Evolutionary conservation across 2,797 vertebrate genomes (phyloP), one percentile per base, ranked within the genome.

Genomic region (Dermochelys coriacea): DNA sequence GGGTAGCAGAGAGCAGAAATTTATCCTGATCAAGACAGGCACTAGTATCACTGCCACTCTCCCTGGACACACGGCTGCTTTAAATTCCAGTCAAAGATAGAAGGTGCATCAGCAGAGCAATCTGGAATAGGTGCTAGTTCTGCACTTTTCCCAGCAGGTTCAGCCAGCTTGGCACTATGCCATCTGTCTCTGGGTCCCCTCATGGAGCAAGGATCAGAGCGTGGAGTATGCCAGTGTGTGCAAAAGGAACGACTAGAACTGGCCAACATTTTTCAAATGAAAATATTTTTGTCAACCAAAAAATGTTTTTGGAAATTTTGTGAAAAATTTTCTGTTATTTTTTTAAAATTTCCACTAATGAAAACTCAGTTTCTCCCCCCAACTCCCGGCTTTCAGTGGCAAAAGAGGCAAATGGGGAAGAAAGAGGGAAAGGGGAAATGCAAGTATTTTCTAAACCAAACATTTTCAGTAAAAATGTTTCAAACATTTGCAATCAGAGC

Each of bases 241-340:
- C 1, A 14, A 16, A 74, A 86, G 18, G 18, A 91, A 93, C 8
- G 55, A 85, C 84, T 91, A 18, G 1, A 93, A 82, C 52, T 86
- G 12, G 47, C 41, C 83, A 86, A 89, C 75, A 89, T 80, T 80
- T 68, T 79, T 93, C n/a, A 84, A 34, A 80, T 80, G 2, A 89
- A 94, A 55, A 55, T 41, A 41, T 27, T n/a, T 80, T 55, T 55
- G 52, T 41, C n/a, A 80, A 54, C n/a, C 15, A 80, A 80, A 18
- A 16, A 83, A 90, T 78, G 82, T 41, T 37, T 68, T 37, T n/a
- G n/a, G 16, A 68, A 37, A n/a, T 34, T 64, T 16, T 88, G 82
- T 31, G 4, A 64, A 84, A 34, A 74, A 90, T 1, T 87, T 0
- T 8, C 14, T 1, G 59, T 34, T 52, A 18, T 80, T 12, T 5